phyloP scores from a whole-genome alignment of 2,888 invertebrate genomes.

The Lasioglossum pauxillum region DNA sequence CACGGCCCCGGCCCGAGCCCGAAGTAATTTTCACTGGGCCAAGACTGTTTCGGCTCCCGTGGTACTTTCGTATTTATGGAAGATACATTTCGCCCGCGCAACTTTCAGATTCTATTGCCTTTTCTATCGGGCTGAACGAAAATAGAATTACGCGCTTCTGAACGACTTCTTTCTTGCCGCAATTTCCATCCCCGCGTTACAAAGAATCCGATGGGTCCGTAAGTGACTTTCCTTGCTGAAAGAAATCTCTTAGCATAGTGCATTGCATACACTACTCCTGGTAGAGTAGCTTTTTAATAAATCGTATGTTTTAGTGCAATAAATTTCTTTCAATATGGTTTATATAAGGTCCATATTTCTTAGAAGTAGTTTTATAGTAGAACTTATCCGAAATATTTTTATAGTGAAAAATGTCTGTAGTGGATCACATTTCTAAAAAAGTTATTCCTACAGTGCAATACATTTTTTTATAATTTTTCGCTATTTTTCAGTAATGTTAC shows the following conservation, averaged over 20 bases:
- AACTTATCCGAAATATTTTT: background rate
- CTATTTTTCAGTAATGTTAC: background rate
- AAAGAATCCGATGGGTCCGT: background rate
- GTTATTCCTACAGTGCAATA: background rate
- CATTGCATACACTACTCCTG: background rate
- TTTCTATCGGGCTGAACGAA: background rate
- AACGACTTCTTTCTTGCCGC: background rate
- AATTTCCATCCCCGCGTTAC: background rate
- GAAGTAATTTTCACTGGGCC: slow-evolving; percentile 32
- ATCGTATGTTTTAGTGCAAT: background rate
- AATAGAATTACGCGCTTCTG: slow-evolving; percentile 2
- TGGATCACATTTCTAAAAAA: background rate
- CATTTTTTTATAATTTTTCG: too few relatives aligned
- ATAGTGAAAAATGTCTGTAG: too few relatives aligned
- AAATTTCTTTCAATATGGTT: background rate
- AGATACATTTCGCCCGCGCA: slow-evolving; percentile 21
- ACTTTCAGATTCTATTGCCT: slow-evolving; percentile 13
- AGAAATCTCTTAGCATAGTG: background rate
- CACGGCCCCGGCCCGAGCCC: background rate
- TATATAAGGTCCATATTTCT: too few relatives aligned
- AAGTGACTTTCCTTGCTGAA: background rate
- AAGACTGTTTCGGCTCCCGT: slow-evolving; percentile 36
- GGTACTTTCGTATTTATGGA: slow-evolving; percentile 24
- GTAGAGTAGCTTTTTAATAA: background rate
- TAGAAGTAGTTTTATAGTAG: background rate